Evolutionary conservation across 2,888 invertebrate species (phyloP).

Genomic region (Pheosia tremula): DNA sequence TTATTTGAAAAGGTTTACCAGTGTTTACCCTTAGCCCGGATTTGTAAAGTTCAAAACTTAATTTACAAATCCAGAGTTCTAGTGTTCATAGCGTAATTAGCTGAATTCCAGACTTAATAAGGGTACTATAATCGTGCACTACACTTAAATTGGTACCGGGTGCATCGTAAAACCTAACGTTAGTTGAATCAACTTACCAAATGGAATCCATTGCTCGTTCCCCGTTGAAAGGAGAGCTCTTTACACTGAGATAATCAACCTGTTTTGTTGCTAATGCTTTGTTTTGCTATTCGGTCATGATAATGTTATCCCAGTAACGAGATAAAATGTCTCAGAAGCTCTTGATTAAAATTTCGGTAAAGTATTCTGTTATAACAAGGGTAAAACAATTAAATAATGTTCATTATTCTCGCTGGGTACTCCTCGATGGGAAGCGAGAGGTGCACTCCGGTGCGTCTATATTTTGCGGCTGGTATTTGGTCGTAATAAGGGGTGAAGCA

Average conservation of each 20-base stretch:
- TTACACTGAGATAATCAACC: slow-evolving; percentile 11
- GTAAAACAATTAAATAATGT: too few species aligned
- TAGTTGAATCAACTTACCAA: slow-evolving; percentile 49
- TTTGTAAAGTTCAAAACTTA: too few species aligned
- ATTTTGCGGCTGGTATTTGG: too few species aligned
- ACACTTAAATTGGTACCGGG: slow-evolving; percentile 30
- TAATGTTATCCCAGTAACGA: slow-evolving; percentile 28
- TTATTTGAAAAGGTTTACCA: too few species aligned
- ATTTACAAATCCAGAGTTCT: background rate
- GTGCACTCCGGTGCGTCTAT: too few species aligned
- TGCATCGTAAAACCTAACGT: slow-evolving; percentile 43
- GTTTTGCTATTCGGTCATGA: slow-evolving; percentile 20
- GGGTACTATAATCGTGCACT: slow-evolving; percentile 38
- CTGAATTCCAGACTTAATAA: slow-evolving; percentile 35
- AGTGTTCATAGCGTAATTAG: slow-evolving; percentile 11
- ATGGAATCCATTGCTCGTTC: slow-evolving; percentile 42
- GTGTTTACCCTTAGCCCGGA: too few species aligned
- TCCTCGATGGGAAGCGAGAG: too few species aligned
- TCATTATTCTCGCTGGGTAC: too few species aligned
- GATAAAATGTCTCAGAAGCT: slow-evolving; percentile 24
- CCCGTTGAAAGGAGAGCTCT: slow-evolving; percentile 22
- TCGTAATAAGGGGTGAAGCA: too few species aligned
- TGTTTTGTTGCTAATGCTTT: slow-evolving; percentile 6
- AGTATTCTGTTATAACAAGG: slow-evolving; percentile 19
- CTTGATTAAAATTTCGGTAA: slow-evolving; percentile 19